phyloP scores from a whole-genome alignment of 2,888 invertebrate species.

The Trileptium ribeirensis region DNA sequence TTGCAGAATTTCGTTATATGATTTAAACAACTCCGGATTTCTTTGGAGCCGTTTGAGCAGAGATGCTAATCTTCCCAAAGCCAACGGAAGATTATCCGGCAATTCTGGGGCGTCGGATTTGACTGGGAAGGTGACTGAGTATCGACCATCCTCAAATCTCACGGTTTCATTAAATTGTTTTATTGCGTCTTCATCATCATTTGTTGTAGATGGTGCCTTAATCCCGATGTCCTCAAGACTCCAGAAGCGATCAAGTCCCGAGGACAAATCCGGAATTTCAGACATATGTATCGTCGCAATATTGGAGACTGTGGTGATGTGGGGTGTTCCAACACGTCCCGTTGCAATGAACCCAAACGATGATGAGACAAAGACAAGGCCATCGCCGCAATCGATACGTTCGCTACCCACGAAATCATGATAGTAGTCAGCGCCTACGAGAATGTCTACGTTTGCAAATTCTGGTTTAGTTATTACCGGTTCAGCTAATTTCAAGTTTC shows the following conservation, averaged over 20 bases:
- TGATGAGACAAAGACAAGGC: not conserved
- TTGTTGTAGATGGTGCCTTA: not conserved
- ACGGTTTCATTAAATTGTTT: not conserved
- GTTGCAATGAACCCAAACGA: not conserved
- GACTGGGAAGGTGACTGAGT: not conserved
- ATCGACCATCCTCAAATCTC: not conserved
- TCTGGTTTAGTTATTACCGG: not conserved
- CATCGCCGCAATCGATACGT: not conserved
- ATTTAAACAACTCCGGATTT: slow-evolving; percentile 3
- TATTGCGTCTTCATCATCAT: not conserved
- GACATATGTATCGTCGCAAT: not conserved
- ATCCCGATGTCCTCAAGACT: not conserved
- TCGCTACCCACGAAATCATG: not conserved
- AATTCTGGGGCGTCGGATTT: not conserved
- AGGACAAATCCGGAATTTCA: not conserved
- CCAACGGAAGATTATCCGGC: not conserved
- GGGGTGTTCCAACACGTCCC: not conserved
- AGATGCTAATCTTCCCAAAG: not conserved
- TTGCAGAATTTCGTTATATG: slow-evolving; percentile 21
- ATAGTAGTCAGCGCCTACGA: not conserved
- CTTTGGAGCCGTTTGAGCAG: not conserved
- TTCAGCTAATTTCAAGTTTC: not conserved
- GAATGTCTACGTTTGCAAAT: not conserved
- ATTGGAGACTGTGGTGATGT: no score
- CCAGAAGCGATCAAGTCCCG: not conserved